Conservation (phyloP, 1,140 invertebrate genomes). For the Acyrthosiphon pisum region DNA sequence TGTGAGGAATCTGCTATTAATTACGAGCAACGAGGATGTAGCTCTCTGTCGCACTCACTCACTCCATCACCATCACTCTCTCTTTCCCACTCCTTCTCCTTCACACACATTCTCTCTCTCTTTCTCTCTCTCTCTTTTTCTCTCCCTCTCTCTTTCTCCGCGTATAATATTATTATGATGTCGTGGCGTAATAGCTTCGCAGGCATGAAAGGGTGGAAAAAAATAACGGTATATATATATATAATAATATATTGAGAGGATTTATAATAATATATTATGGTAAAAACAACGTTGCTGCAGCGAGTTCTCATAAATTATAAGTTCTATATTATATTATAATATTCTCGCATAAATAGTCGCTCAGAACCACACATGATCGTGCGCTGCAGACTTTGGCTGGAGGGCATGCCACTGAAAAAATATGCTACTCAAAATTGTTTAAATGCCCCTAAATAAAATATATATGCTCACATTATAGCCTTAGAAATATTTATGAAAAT, state of each 20-base stretch:
- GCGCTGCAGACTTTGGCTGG: too few species aligned
- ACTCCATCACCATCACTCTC: too few species aligned
- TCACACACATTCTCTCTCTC: background rate
- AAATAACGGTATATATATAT: background rate
- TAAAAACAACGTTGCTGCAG: background rate
- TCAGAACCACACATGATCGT: background rate
- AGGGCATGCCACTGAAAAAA: too few species aligned
- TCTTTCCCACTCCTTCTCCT: too few species aligned
- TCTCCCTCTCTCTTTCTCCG: background rate
- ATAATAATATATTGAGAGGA: background rate
- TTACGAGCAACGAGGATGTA: background rate
- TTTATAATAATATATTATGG: background rate
- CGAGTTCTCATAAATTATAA: conserved; percentile 7
- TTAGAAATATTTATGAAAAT: too few species aligned
- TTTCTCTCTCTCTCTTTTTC: too few species aligned
- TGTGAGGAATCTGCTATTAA: conserved; percentile 46
- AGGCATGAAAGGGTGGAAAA: background rate
- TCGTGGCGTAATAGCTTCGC: background rate
- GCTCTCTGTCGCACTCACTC: background rate
- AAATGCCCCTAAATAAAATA: too few species aligned
- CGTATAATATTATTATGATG: conserved; percentile 7
- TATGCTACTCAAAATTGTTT: too few species aligned
- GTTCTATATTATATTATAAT: background rate
- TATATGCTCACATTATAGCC: too few species aligned
- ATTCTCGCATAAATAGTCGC: background rate